phyloP scores from a whole-genome alignment of 2,797 vertebrate genomes.

The Sebastes matsubarae region DNA sequence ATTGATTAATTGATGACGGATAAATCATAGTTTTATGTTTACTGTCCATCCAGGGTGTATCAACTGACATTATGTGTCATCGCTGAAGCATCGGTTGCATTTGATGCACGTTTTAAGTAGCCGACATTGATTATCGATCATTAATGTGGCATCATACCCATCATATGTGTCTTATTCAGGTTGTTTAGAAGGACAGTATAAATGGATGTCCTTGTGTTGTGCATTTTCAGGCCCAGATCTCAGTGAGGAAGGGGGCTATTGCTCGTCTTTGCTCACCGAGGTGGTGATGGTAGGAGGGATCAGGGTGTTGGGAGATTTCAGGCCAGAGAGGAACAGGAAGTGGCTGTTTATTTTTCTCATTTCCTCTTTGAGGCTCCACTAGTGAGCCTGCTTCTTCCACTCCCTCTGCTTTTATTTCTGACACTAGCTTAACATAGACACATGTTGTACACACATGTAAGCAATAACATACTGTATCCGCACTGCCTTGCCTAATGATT shows the following conservation, averaged over 20 bases:
- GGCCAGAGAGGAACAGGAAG: constrained; percentile 83
- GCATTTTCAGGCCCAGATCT: neutral
- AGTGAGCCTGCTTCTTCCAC: constrained; percentile 70
- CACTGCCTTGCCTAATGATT: neutral
- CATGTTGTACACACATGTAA: neutral
- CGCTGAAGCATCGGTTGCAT: neutral
- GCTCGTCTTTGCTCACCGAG: constrained; percentile 39
- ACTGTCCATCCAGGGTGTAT: neutral
- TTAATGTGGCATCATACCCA: neutral
- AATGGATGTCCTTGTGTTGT: neutral
- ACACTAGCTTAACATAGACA: constrained; percentile 17
- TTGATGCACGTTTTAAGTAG: neutral
- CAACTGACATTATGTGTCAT: neutral
- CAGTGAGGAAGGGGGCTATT: neutral
- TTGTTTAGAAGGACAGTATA: neutral
- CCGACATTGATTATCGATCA: neutral
- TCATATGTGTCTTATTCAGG: neutral
- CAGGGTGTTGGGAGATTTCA: constrained; percentile 69
- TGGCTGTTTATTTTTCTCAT: constrained; percentile 86
- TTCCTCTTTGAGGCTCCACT: constrained; percentile 80
- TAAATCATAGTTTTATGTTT: neutral
- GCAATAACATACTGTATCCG: neutral
- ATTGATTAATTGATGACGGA: neutral
- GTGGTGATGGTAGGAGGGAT: constrained; percentile 59
- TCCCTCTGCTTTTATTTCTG: constrained; percentile 64